Evolutionary conservation across 1,140 invertebrate species (phyloP).

Genomic region (Cyclargus thomasi): DNA sequence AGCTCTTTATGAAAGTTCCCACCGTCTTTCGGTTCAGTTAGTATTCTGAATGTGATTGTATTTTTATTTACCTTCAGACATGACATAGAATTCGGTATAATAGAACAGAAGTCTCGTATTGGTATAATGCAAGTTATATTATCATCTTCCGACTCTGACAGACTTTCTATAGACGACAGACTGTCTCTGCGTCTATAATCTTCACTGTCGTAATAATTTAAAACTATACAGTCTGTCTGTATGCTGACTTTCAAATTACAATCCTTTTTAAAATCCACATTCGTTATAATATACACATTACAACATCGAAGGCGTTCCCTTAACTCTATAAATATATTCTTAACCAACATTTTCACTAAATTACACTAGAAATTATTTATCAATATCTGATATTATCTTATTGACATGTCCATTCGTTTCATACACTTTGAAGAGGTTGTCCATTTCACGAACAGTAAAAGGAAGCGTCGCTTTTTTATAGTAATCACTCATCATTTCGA

Average conservation of each 20-base stretch:
- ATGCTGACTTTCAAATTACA: constrained; percentile 71
- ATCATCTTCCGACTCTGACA: constrained; percentile 61
- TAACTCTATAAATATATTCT: constrained; percentile 74
- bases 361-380: constrained; percentile 47
- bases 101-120: constrained; percentile 59
- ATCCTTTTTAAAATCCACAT: constrained; percentile 57
- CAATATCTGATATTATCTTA: constrained; percentile 50
- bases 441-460: constrained; percentile 80
- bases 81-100: constrained; percentile 71
- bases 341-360: constrained; percentile 59
- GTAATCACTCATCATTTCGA: constrained; percentile 87
- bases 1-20: constrained; percentile 75
- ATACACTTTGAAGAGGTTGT: constrained; percentile 74
- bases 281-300: constrained; percentile 74
- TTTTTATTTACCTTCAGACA: constrained; percentile 66
- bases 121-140: constrained; percentile 53
- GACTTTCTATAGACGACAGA: constrained; percentile 61
- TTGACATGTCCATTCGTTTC: constrained; percentile 62
- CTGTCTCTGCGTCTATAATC: constrained; percentile 36
- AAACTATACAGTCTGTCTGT: constrained; percentile 61
- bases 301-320: constrained; percentile 74
- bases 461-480: constrained; percentile 88
- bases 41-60: constrained; percentile 65
- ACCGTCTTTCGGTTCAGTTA: constrained; percentile 63
- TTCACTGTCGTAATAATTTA: constrained; percentile 63